These are phyloP conservation scores for Halcyon smyrnensis DNA, from an alignment of 2,797 vertebrate genomes.

Conservation along the genomic window DNA sequence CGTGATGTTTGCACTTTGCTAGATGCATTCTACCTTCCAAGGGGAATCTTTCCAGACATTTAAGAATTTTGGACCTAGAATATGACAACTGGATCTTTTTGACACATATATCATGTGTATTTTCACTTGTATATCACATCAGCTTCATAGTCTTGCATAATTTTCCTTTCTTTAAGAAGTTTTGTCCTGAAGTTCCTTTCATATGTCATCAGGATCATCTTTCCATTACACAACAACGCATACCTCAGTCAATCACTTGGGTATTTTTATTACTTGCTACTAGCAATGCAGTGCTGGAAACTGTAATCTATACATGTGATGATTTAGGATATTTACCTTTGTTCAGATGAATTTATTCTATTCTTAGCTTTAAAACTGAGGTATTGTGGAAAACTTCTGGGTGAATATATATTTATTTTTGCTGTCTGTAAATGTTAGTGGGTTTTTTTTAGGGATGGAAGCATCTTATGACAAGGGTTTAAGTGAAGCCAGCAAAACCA, in stretches of 20 bases:
- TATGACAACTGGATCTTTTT: background rate
- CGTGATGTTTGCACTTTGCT: accelerated
- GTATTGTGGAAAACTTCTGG: background rate
- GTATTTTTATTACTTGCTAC: background rate
- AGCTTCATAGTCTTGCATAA: background rate
- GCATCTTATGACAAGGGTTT: background rate
- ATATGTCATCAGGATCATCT: background rate
- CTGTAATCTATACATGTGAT: background rate
- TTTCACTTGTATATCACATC: background rate
- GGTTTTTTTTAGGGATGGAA: background rate
- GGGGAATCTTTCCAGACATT: background rate
- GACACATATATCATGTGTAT: accelerated
- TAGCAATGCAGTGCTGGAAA: background rate
- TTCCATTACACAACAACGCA: background rate
- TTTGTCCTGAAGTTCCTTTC: background rate
- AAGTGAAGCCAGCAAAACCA: background rate
- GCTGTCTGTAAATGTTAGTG: background rate
- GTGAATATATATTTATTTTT: background rate
- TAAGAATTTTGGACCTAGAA: background rate
- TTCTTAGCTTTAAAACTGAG: background rate
- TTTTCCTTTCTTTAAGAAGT: background rate
- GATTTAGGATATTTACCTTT: background rate
- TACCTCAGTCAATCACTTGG: background rate
- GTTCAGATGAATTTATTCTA: background rate
- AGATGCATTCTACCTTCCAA: background rate